Conservation (phyloP, 2,113 vertebrate genomes). For the Eulacestoma nigropectus region DNA sequence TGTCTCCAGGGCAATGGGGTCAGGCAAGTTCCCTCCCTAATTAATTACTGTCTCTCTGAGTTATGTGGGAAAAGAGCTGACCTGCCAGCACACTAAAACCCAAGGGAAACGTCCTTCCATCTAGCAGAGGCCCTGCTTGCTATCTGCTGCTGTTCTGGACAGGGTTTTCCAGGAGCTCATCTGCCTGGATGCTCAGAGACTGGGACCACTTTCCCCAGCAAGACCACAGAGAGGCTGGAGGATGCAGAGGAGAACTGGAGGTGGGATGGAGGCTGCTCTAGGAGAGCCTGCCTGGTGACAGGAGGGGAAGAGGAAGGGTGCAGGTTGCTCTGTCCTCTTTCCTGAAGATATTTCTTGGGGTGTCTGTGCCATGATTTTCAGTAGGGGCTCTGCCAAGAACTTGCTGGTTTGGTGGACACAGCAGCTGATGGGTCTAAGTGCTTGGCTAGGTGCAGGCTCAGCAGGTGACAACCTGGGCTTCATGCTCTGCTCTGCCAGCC, state of each 20-base stretch:
- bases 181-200: neutral
- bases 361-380: neutral
- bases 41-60: constrained; percentile 41
- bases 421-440: neutral
- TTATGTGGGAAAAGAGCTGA: constrained; percentile 53
- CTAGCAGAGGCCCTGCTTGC: neutral
- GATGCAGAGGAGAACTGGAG: neutral
- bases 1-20: constrained; percentile 17
- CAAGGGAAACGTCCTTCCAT: neutral
- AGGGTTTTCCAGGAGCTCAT: neutral
- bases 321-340: neutral
- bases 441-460: neutral
- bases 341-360: neutral
- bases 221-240: fast-evolving
- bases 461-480: neutral
- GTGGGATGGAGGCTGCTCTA: neutral
- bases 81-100: neutral
- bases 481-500: neutral
- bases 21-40: constrained; percentile 34
- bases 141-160: neutral
- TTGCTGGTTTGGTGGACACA: neutral
- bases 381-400: neutral
- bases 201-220: neutral
- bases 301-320: neutral
- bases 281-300: neutral